These are phyloP conservation scores for Enteromius fasciolatus DNA, from an alignment of 2,797 vertebrate genomes.

Conservation along the genomic window DNA sequence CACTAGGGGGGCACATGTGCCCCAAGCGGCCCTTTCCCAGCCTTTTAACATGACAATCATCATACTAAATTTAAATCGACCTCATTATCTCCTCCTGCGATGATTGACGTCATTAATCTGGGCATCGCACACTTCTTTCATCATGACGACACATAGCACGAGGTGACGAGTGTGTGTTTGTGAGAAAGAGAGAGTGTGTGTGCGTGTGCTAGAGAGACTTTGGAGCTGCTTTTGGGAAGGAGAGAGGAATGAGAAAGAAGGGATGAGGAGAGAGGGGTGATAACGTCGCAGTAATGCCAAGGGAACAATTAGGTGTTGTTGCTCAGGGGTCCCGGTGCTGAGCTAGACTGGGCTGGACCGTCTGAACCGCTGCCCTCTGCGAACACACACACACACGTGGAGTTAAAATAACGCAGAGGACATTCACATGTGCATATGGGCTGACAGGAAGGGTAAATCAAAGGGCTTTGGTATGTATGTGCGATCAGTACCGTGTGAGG, in stretches of 20 bases:
- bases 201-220: constrained; percentile 28
- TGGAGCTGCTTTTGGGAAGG: constrained; percentile 39
- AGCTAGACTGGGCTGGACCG: constrained; percentile 83
- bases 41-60: constrained; percentile 27
- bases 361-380: constrained; percentile 86
- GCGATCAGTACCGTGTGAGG: constrained; percentile 76
- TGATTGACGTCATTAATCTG: constrained; percentile 5
- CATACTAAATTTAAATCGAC: constrained; percentile 25
- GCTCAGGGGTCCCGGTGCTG: constrained; percentile 84
- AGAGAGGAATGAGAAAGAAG: constrained; percentile 63
- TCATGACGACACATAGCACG: constrained; percentile 2
- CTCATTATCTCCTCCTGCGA: constrained; percentile 17
- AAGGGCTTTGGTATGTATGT: not conserved
- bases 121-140: constrained; percentile 9
- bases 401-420: not conserved
- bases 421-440: not conserved
- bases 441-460: not conserved
- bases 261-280: constrained; percentile 57
- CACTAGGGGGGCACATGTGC: constrained; percentile 50
- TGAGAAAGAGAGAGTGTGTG: not conserved
- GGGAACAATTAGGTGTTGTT: constrained; percentile 87
- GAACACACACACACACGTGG: constrained; percentile 51
- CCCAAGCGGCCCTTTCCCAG: constrained; percentile 36
- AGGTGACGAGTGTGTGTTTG: constrained; percentile 25
- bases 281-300: constrained; percentile 57